These are phyloP conservation scores for Zoanthus sansibaricus DNA, from an alignment of 92 coral and sea anemone genomes.

Conservation along the genomic window DNA sequence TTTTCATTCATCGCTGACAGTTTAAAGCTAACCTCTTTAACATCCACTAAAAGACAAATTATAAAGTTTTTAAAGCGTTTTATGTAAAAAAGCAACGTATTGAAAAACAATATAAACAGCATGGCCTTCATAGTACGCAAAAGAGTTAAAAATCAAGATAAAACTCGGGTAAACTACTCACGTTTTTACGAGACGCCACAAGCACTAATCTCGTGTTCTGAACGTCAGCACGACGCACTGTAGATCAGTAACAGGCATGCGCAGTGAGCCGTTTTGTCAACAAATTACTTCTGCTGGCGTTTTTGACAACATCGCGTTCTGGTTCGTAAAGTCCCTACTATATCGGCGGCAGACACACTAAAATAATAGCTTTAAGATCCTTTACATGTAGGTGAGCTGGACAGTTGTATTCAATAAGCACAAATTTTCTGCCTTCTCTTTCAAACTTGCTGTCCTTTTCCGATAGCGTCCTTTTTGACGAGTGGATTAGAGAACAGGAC, in stretches of 20 bases:
- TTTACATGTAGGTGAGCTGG: constrained; percentile 36
- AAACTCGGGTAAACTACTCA: neutral
- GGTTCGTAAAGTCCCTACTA: constrained; percentile 50
- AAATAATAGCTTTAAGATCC: too few species aligned
- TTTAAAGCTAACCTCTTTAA: neutral
- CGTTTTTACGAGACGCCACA: neutral
- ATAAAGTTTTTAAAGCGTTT: neutral
- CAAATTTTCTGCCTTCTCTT: constrained; percentile 10
- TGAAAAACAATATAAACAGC: neutral
- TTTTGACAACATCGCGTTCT: constrained; percentile 31
- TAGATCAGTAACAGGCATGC: constrained; percentile 29
- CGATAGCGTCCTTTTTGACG: neutral
- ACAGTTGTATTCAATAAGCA: neutral
- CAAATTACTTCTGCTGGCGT: constrained; percentile 39
- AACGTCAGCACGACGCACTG: constrained; percentile 4
- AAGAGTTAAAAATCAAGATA: neutral
- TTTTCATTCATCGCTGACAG: constrained; percentile 7
- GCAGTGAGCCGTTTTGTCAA: constrained; percentile 28
- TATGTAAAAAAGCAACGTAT: neutral
- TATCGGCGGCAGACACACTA: constrained; percentile 38
- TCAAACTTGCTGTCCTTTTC: neutral
- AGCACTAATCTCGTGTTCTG: neutral
- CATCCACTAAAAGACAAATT: neutral
- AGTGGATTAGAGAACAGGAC: constrained; percentile 24
- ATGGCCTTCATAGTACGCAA: neutral